These are phyloP conservation scores for Saturnia japonica DNA, from an alignment of 2,888 invertebrate species.

Conservation along the genomic window DNA sequence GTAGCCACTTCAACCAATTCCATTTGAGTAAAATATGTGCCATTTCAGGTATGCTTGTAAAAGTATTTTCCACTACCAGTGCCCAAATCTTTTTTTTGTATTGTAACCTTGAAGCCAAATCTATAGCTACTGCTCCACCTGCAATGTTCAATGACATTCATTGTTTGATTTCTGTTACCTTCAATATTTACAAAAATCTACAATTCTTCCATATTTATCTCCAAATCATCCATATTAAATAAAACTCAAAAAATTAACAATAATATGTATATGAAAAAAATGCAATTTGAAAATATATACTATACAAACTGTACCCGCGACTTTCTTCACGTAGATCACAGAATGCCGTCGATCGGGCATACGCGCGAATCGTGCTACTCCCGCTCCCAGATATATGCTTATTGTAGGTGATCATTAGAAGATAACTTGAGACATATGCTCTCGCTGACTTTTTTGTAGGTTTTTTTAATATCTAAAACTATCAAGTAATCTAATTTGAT, in stretches of 20 bases:
- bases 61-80: constrained; percentile 96
- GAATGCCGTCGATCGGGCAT: too few species aligned
- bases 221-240: background rate
- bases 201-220: too few species aligned
- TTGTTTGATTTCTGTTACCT: background rate
- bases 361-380: too few species aligned
- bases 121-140: constrained; percentile 96
- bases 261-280: background rate
- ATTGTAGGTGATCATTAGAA: too few species aligned
- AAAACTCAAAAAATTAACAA: background rate
- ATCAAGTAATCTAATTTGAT: too few species aligned
- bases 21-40: constrained; percentile 91
- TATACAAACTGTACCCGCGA: too few species aligned
- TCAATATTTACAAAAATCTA: background rate
- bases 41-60: constrained; percentile 97
- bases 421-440: too few species aligned
- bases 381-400: too few species aligned
- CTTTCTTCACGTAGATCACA: too few species aligned
- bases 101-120: constrained; percentile 89
- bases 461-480: too few species aligned
- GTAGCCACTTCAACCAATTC: constrained; percentile 87
- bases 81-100: constrained; percentile 92
- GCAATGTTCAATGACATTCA: constrained; percentile 24
- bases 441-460: too few species aligned
- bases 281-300: background rate